phyloP scores from a whole-genome alignment of 2,113 vertebrate genomes.

The Tetrax tetrax region DNA sequence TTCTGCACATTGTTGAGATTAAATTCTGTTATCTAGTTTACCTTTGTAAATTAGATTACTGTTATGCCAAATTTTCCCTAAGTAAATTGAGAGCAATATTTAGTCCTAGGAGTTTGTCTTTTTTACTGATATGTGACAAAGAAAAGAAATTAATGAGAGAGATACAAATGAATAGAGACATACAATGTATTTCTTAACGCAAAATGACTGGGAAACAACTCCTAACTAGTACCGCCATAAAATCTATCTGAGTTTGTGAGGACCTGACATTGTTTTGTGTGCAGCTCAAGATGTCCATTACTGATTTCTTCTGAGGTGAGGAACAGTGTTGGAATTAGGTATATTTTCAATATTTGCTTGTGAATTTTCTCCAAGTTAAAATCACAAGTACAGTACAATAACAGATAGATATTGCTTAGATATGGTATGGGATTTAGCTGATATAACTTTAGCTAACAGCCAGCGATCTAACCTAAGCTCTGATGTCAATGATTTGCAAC shows the following conservation, averaged over 20 bases:
- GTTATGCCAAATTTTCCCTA: neutral
- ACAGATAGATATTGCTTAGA: neutral
- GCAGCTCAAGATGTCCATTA: neutral
- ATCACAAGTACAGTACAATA: neutral
- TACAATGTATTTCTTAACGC: neutral
- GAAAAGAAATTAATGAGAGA: neutral
- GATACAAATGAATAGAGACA: neutral
- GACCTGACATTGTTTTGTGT: neutral
- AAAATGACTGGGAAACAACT: neutral
- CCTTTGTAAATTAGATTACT: neutral
- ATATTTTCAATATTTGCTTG: neutral
- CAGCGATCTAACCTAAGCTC: neutral
- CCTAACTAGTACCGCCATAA: neutral
- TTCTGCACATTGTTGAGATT: neutral
- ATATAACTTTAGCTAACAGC: neutral
- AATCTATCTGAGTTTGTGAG: neutral
- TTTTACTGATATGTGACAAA: neutral
- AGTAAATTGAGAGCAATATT: neutral
- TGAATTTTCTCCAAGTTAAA: neutral
- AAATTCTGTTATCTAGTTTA: neutral
- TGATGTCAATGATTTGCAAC: neutral
- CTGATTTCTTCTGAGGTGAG: neutral
- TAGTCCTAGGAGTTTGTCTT: neutral
- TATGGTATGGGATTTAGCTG: neutral
- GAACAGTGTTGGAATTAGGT: neutral